phyloP scores from a whole-genome alignment of 2,113 vertebrate genomes.

The Fukomys damarensis region DNA sequence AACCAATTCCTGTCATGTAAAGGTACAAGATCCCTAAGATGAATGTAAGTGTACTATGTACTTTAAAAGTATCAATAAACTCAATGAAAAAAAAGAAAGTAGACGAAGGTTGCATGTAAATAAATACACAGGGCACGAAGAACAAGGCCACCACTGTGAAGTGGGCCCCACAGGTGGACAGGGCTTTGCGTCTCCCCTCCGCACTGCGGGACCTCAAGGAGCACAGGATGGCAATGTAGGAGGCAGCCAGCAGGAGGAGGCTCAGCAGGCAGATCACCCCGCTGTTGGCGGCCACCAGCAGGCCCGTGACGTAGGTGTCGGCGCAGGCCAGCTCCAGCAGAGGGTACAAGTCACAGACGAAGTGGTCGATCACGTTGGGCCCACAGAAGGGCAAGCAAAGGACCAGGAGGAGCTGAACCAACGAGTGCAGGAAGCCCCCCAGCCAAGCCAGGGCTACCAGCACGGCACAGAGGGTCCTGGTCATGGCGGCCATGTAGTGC shows the following conservation, averaged over 20 bases:
- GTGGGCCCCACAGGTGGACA: not conserved
- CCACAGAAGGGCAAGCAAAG: constrained; percentile 67
- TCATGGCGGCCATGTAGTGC: not conserved
- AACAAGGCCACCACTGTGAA: too few species aligned
- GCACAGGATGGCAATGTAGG: constrained; percentile 46
- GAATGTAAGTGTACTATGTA: too few species aligned
- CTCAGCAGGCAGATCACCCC: constrained; percentile 70
- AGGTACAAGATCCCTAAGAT: too few species aligned
- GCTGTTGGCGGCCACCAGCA: constrained; percentile 72
- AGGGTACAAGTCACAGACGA: constrained; percentile 75
- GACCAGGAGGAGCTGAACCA: constrained; percentile 60
- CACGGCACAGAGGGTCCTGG: not conserved
- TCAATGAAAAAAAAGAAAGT: too few species aligned
- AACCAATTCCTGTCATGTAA: too few species aligned
- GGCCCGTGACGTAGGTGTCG: not conserved
- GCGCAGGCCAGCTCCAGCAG: constrained; percentile 70
- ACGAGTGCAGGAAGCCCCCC: constrained; percentile 65
- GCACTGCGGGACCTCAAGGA: constrained; percentile 44
- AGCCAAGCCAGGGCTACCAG: constrained; percentile 64
- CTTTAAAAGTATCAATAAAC: too few species aligned
- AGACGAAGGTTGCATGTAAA: too few species aligned
- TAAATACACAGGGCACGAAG: too few species aligned
- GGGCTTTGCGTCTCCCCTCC: too few species aligned
- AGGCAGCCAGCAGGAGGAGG: constrained; percentile 69
- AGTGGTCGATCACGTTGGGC: not conserved